Conservation (phyloP, 2,888 invertebrate species). For the Nomada goodeniana region DNA sequence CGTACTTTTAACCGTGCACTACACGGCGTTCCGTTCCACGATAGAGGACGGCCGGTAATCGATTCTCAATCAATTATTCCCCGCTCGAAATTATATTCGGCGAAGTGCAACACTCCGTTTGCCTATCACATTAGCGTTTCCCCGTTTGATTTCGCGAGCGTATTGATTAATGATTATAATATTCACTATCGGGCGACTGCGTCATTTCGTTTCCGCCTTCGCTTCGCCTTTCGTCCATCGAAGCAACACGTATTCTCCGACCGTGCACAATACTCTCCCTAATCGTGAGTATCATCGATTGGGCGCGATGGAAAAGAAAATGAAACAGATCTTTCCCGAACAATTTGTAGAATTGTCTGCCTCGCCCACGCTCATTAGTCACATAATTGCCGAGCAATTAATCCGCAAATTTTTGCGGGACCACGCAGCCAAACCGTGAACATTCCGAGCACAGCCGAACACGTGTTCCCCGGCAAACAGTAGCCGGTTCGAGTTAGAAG, state of each 20-base stretch:
- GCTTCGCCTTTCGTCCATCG: too few species aligned
- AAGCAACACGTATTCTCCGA: too few species aligned
- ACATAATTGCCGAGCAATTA: conserved; percentile 3
- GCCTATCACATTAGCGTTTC: conserved; percentile 12
- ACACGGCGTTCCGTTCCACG: not conserved
- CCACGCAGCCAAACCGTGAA: not conserved
- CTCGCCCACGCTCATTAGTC: not conserved
- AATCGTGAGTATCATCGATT: not conserved
- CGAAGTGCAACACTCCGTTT: not conserved
- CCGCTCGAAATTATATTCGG: conserved; percentile 17
- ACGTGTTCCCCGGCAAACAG: conserved; percentile 29
- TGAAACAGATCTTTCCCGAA: too few species aligned
- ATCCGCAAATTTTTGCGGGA: not conserved
- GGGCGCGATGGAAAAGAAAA: too few species aligned
- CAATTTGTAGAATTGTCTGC: not conserved
- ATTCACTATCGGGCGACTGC: too few species aligned
- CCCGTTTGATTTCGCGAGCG: conserved; percentile 43
- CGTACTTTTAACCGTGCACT: not conserved
- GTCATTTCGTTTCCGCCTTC: too few species aligned
- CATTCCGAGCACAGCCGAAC: conserved; percentile 9
- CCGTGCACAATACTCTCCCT: too few species aligned
- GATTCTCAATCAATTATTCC: conserved; percentile 44
- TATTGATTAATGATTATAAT: conserved; percentile 43
- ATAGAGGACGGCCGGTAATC: conserved; percentile 38
- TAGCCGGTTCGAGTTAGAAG: not conserved